These are phyloP conservation scores for Gobio gobio DNA, from an alignment of 2,113 vertebrate genomes.

Conservation along the genomic window DNA sequence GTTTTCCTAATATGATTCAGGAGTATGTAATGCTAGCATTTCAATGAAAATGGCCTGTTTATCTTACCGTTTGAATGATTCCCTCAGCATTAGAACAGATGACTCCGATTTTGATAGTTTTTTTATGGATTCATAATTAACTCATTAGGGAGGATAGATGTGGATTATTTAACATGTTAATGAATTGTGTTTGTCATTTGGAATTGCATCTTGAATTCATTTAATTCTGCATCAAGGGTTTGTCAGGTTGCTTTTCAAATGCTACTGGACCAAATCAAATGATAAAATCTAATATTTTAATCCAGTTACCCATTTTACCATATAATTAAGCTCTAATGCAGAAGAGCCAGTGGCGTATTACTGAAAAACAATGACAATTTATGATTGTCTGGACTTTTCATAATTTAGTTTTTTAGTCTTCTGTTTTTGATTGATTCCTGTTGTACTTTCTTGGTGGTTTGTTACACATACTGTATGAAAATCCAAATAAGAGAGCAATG, in stretches of 20 bases:
- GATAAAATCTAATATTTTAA: not conserved
- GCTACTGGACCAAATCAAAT: not conserved
- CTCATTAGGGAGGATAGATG: not conserved
- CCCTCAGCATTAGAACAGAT: conserved; percentile 8
- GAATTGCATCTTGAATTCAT: not conserved
- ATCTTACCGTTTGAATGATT: not conserved
- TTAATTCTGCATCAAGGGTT: not conserved
- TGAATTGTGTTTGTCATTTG: not conserved
- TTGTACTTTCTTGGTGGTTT: not conserved
- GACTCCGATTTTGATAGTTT: not conserved
- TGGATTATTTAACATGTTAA: not conserved
- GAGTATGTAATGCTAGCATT: not conserved
- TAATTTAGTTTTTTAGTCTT: not conserved
- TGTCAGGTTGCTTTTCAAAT: conserved; percentile 10
- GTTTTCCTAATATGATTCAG: not conserved
- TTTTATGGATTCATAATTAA: not conserved
- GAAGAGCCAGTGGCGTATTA: not conserved
- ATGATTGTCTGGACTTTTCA: not conserved
- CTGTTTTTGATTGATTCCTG: not conserved
- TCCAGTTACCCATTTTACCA: not conserved
- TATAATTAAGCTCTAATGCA: not conserved
- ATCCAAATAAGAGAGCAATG: not conserved
- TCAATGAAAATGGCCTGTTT: conserved; percentile 5
- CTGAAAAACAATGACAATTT: not conserved
- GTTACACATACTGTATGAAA: not conserved